These are phyloP conservation scores for Recurvirostra avosetta DNA, from an alignment of 2,113 vertebrate genomes.

Conservation along the genomic window DNA sequence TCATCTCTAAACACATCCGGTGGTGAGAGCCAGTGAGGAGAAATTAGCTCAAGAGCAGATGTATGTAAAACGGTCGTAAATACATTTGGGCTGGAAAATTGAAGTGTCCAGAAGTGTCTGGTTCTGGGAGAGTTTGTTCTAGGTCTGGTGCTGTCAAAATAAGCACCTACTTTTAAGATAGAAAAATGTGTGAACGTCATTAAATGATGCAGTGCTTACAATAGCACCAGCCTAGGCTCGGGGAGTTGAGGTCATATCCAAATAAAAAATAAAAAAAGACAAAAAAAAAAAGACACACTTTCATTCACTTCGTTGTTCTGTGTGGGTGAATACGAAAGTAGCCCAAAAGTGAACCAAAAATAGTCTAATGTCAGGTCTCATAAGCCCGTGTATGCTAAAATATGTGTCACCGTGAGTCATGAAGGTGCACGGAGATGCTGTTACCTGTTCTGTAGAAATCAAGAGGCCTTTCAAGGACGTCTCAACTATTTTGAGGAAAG, in stretches of 20 bases:
- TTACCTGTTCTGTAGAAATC: conserved; percentile 22
- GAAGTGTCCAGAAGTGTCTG: neutral
- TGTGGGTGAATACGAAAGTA: neutral
- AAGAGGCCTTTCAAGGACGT: conserved; percentile 7
- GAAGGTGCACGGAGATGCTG: conserved; percentile 24
- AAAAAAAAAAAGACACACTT: neutral
- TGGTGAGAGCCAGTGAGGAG: neutral
- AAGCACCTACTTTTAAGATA: neutral
- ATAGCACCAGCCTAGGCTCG: neutral
- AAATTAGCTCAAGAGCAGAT: neutral
- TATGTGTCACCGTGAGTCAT: neutral
- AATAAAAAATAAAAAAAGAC: neutral
- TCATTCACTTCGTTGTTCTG: conserved; percentile 7
- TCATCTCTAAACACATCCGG: neutral
- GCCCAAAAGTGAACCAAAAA: conserved; percentile 31
- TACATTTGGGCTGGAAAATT: neutral
- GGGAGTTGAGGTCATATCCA: conserved; percentile 10
- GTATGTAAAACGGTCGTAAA: neutral
- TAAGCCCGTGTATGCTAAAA: neutral
- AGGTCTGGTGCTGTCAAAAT: neutral
- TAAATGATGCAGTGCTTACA: neutral
- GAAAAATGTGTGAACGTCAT: neutral
- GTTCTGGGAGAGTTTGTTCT: neutral
- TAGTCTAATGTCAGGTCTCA: conserved; percentile 23
- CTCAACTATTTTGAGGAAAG: neutral